phyloP scores from a whole-genome alignment of 37 sponge, comb jelly and placozoan genomes.

The Halisarca cf. caerulea region DNA sequence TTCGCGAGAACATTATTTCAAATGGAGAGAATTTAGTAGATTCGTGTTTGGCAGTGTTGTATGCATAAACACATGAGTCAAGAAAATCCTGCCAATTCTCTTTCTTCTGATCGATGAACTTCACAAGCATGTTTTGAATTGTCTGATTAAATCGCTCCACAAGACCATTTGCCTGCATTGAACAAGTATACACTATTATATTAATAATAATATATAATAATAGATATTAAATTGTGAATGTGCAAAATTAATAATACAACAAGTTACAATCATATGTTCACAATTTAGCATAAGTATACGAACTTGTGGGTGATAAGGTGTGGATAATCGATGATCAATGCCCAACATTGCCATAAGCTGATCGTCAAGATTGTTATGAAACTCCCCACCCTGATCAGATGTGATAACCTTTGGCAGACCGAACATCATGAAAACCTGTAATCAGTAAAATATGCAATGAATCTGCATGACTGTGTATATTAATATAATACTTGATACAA shows the following conservation, averaged over 20 bases:
- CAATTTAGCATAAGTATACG: too few relatives aligned
- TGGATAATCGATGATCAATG: background rate
- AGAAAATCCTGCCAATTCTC: slow-evolving; percentile 42
- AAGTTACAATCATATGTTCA: too few relatives aligned
- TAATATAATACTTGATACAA: too few relatives aligned
- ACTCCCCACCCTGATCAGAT: background rate
- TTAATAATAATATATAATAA: too few relatives aligned
- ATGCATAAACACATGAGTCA: slow-evolving; percentile 74
- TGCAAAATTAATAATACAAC: too few relatives aligned
- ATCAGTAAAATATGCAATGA: background rate
- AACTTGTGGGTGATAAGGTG: slow-evolving; percentile 16
- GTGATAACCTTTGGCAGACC: background rate
- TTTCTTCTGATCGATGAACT: slow-evolving; percentile 51
- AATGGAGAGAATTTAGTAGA: slow-evolving; percentile 73
- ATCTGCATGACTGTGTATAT: background rate
- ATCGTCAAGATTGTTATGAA: background rate
- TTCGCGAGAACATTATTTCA: slow-evolving; percentile 65
- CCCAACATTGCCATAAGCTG: background rate
- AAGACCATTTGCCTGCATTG: slow-evolving; percentile 66
- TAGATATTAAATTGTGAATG: too few relatives aligned
- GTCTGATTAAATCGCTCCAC: slow-evolving; percentile 77
- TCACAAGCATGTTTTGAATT: slow-evolving; percentile 68
- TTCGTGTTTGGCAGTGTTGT: slow-evolving; percentile 76
- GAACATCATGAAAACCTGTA: slow-evolving; percentile 2
- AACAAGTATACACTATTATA: background rate